Evolutionary conservation across 2,888 invertebrate genomes (phyloP), one percentile per base, ranked within the genome.

Genomic region (Pandemis corylana): DNA sequence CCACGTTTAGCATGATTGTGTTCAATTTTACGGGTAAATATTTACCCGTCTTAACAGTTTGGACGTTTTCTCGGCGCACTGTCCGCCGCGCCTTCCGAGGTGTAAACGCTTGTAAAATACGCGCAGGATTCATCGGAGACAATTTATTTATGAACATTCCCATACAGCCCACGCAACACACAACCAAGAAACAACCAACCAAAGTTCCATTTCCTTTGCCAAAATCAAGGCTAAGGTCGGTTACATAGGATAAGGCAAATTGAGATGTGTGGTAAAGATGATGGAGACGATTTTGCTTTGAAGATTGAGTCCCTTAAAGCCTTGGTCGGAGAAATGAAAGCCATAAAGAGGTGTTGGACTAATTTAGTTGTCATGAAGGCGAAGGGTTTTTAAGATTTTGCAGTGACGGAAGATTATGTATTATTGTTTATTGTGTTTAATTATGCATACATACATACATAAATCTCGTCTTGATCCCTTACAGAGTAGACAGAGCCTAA

Each of bases 91-190:
- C 75, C 71, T 62, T 46, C 4, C 36, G 46, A 75, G 75, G 75
- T 75, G 75, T 75, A 75, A 75, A 75, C 71, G 70, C 75, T 71
- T 67, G 75, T 75, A 75, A 75, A 75, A 75, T 75, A 75, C 75
- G 75, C 75, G 62, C 74, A 65, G 71, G 75, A 75, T 69, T 70
- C 71, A 75, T 71, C 75, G 67, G 74, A 41, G 75, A 71, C 75
- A 66, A 75, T 67, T 71, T 75, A 75, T 75, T 75, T 75, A 75
- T 75, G 75, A 67, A 67, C 41, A 64, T 28, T 56, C 70, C 67
- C 59, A 15, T 36, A 7, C 53, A 51, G 5, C 10, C 5, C 56
- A 71, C 13, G 13, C 20, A 13, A 67, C 67, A 67, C 61, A 41
- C 20, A 62, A 71, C 71, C 71, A 67, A 67, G 36, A 20, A 10